phyloP scores from a whole-genome alignment of 1,140 invertebrate species.

The Globodera ellingtonae region DNA sequence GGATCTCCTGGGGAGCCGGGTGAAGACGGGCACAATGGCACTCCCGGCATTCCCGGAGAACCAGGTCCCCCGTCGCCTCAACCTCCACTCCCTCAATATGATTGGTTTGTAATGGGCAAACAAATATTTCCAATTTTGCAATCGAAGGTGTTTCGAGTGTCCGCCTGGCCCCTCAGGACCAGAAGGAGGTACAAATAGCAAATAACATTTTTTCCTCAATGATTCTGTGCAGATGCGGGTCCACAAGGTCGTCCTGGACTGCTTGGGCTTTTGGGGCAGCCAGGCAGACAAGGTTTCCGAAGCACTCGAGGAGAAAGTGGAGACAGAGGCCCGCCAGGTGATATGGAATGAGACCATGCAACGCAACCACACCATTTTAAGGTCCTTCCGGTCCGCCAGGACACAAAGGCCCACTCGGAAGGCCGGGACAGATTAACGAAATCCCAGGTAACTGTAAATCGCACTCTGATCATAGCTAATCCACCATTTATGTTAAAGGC shows the following conservation, averaged over 20 bases:
- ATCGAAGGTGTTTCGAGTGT: slow-evolving; percentile 20
- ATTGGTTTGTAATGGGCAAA: slow-evolving; percentile 27
- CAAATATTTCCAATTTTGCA: neutral
- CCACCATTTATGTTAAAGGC: slow-evolving; percentile 3
- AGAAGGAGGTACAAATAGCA: slow-evolving; percentile 10
- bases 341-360: neutral
- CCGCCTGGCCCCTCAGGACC: slow-evolving; percentile 24
- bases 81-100: slow-evolving; percentile 13
- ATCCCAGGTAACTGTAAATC: neutral
- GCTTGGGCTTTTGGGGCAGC: slow-evolving; percentile 7
- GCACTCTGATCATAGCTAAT: neutral
- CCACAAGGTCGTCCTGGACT: slow-evolving; percentile 13
- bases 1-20: slow-evolving; percentile 25
- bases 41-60: slow-evolving; percentile 14
- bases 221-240: slow-evolving; percentile 11
- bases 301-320: slow-evolving; percentile 14
- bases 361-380: neutral
- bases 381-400: slow-evolving; percentile 25
- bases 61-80: slow-evolving; percentile 19
- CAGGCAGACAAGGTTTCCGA: slow-evolving; percentile 1
- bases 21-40: slow-evolving; percentile 26
- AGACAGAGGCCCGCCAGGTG: slow-evolving; percentile 2
- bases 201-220: neutral
- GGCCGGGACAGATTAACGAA: neutral
- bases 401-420: slow-evolving; percentile 7